These are phyloP conservation scores for Leptinotarsa lineolata DNA, from an alignment of 1,140 invertebrate species.

Conservation along the genomic window DNA sequence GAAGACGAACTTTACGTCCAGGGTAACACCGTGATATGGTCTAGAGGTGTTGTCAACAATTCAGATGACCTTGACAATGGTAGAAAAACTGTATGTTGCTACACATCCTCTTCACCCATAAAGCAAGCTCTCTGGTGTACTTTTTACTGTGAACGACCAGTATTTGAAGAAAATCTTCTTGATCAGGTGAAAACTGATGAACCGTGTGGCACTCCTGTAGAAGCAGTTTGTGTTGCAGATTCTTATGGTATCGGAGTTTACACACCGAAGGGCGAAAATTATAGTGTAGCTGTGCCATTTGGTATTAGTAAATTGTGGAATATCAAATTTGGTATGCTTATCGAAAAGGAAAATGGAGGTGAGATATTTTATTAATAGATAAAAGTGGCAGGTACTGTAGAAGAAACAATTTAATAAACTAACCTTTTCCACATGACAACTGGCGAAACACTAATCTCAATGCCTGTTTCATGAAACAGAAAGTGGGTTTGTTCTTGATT, in stretches of 20 bases:
- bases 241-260: conserved; percentile 78
- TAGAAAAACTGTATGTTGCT: conserved; percentile 68
- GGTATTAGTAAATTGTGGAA: conserved; percentile 78
- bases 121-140: conserved; percentile 82
- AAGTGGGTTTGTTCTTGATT: no score
- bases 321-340: conserved; percentile 75
- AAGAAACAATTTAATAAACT: no score
- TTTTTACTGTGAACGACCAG: conserved; percentile 66
- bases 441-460: no score
- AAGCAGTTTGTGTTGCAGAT: conserved; percentile 76
- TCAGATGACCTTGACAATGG: conserved; percentile 56
- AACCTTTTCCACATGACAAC: no score
- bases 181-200: conserved; percentile 45
- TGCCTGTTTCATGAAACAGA: no score
- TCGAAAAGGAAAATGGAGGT: conserved; percentile 67
- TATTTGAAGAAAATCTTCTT: conserved; percentile 55
- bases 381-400: no score
- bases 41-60: conserved; percentile 63
- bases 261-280: conserved; percentile 80
- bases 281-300: conserved; percentile 81
- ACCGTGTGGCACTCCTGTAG: conserved; percentile 46
- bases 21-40: conserved; percentile 82
- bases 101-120: conserved; percentile 79
- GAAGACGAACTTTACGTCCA: conserved; percentile 91
- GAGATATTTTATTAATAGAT: conserved; percentile 22